Evolutionary conservation across 2,888 invertebrate species (phyloP).

Genomic region (Subacronicta megacephala): DNA sequence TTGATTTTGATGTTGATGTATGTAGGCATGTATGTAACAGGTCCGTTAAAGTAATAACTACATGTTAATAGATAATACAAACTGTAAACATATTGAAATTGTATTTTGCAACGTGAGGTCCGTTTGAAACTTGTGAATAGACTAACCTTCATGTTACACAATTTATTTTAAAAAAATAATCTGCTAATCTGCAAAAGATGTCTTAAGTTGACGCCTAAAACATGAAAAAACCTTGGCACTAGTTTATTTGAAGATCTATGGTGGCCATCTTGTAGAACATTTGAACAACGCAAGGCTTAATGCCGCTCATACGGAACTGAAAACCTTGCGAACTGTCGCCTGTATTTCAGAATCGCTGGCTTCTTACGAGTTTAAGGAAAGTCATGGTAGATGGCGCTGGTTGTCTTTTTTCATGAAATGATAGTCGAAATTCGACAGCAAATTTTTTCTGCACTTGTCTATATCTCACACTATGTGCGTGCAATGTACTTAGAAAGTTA

Average conservation of each 20-base stretch:
- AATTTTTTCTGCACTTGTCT: too few relatives aligned
- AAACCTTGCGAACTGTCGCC: neutral
- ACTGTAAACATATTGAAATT: neutral
- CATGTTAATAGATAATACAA: neutral
- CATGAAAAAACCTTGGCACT: conserved; percentile 1
- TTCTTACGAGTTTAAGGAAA: conserved; percentile 3
- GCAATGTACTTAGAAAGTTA: too few relatives aligned
- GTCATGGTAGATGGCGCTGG: conserved; percentile 43
- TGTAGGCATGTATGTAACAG: neutral
- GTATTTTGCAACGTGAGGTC: neutral
- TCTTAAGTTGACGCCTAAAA: conserved; percentile 19
- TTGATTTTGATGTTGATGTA: too few relatives aligned
- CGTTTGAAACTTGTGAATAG: conserved; percentile 5
- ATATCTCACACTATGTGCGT: too few relatives aligned
- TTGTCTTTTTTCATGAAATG: conserved; percentile 7
- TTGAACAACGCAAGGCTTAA: neutral
- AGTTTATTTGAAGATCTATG: neutral
- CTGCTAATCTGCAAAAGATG: conserved; percentile 35
- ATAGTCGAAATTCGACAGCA: too few relatives aligned
- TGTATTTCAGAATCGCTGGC: conserved; percentile 1
- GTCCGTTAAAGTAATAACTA: neutral
- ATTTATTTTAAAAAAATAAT: conserved; percentile 39
- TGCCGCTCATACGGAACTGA: neutral
- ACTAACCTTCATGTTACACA: conserved; percentile 15
- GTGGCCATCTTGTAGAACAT: conserved; percentile 35